These are phyloP conservation scores for Eupithecia exiguata DNA, from an alignment of 2,888 invertebrate species.

Conservation along the genomic window DNA sequence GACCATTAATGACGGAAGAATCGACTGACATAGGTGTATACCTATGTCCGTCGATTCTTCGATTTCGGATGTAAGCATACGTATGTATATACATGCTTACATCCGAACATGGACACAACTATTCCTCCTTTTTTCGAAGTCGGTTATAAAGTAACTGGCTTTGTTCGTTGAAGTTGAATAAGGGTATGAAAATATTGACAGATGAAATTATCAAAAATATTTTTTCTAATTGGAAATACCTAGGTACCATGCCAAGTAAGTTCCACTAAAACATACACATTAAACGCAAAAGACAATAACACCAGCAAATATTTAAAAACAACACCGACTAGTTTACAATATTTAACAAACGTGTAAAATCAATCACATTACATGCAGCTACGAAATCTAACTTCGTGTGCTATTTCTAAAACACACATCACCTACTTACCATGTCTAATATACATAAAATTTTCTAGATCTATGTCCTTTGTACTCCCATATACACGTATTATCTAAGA, in stretches of 20 bases:
- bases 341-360: not conserved
- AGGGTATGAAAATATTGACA: not conserved
- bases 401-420: conserved; percentile 18
- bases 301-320: conserved; percentile 16
- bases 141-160: not conserved
- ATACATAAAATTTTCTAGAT: not conserved
- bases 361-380: conserved; percentile 47
- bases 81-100: no score
- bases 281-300: conserved; percentile 15
- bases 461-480: not conserved
- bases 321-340: conserved; percentile 35
- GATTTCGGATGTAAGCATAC: no score
- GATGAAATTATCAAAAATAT: not conserved
- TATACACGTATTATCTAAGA: not conserved
- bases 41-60: no score
- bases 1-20: no score
- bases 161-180: no score
- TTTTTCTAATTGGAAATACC: not conserved
- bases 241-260: conserved; percentile 11
- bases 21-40: no score
- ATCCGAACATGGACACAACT: no score
- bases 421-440: conserved; percentile 17
- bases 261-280: not conserved
- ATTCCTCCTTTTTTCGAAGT: no score
- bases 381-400: conserved; percentile 41